Conservation (phyloP, 2,797 vertebrate species). For the Sebastes taczanowskii region DNA sequence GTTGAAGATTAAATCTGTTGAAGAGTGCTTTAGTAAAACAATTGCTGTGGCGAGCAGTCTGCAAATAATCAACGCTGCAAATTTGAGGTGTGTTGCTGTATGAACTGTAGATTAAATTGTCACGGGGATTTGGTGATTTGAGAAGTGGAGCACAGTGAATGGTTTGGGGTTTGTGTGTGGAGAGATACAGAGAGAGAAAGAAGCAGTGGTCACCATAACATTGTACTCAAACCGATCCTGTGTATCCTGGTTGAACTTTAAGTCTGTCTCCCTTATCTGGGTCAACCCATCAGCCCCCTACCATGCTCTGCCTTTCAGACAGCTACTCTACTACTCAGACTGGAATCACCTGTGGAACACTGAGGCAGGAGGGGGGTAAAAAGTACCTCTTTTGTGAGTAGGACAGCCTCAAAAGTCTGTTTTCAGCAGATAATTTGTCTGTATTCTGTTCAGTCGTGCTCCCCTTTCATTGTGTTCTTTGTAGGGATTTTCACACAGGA, state of each 20-base stretch:
- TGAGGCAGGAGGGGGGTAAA: neutral
- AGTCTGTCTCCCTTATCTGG: constrained; percentile 56
- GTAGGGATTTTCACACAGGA: constrained; percentile 5
- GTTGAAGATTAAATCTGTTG: neutral
- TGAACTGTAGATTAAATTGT: neutral
- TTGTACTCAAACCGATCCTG: neutral
- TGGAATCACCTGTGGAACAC: constrained; percentile 47
- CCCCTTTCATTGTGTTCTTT: neutral
- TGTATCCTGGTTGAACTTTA: constrained; percentile 52
- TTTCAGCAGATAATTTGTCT: constrained; percentile 18
- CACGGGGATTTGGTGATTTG: neutral
- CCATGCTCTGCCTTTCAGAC: constrained; percentile 47
- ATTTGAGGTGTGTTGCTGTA: neutral
- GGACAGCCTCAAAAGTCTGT: constrained; percentile 4
- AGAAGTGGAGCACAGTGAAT: neutral
- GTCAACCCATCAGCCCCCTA: constrained; percentile 57
- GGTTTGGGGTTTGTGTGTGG: neutral
- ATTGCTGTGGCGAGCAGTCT: neutral
- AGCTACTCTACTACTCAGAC: constrained; percentile 2
- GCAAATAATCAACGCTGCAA: neutral
- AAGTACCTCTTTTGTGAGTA: neutral
- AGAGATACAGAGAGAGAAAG: neutral
- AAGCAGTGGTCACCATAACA: constrained; percentile 8
- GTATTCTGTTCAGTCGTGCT: neutral
- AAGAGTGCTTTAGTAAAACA: neutral